Evolutionary conservation across 2,888 invertebrate species (phyloP).

Genomic region (Macrosoma leucophasiata): DNA sequence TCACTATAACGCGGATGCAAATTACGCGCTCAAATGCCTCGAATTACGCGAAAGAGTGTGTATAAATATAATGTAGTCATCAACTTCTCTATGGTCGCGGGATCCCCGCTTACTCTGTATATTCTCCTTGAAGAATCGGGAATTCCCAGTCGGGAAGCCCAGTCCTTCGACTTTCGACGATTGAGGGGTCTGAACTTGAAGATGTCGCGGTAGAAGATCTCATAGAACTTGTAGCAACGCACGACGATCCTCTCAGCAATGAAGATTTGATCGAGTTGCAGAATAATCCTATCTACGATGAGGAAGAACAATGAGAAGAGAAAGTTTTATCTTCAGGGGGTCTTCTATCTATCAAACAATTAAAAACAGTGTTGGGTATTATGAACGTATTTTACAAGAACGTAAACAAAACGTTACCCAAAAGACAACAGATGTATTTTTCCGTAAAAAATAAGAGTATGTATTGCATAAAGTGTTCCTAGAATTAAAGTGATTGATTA

Average conservation of each 20-base stretch:
- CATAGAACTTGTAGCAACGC: slow-evolving; percentile 21
- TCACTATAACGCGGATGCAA: no score
- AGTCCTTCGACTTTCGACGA: no score
- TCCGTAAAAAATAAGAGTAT: slow-evolving; percentile 13
- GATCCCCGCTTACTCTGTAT: no score
- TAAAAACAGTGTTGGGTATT: slow-evolving; percentile 12
- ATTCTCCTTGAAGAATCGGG: no score
- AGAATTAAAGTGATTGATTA: slow-evolving; percentile 5
- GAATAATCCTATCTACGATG: slow-evolving; percentile 22
- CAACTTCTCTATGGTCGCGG: no score
- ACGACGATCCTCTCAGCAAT: slow-evolving; percentile 24
- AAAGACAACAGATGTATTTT: slow-evolving; percentile 18
- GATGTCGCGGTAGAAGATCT: slow-evolving; percentile 21
- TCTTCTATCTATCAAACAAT: slow-evolving; percentile 14
- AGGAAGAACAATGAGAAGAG: slow-evolving; percentile 24
- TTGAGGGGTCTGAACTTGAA: slow-evolving; percentile 23
- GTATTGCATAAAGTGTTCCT: slow-evolving; percentile 11
- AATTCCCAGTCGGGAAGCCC: no score
- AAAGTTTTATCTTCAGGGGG: slow-evolving; percentile 22
- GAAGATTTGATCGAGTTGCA: slow-evolving; percentile 23
- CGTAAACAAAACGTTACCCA: slow-evolving; percentile 16
- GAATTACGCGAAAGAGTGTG: no score
- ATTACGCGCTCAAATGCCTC: no score
- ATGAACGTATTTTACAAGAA: slow-evolving; percentile 18
- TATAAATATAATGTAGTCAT: no score